Conservation (phyloP, 2,888 invertebrate genomes). For the Caprella mutica region DNA sequence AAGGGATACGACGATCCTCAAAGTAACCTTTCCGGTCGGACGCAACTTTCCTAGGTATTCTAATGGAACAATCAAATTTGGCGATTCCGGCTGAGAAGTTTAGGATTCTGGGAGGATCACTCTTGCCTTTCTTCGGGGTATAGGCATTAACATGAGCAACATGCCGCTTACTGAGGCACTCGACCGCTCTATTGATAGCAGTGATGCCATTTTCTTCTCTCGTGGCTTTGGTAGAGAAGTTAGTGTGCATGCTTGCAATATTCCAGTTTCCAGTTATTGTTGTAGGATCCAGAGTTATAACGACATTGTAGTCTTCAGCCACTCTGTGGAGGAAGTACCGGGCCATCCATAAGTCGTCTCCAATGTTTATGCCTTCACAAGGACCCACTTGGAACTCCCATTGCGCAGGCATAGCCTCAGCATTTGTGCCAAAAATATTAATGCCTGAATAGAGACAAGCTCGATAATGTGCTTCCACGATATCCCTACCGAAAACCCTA, state of each 20-base stretch:
- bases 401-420: constrained; percentile 90
- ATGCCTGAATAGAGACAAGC: constrained; percentile 91
- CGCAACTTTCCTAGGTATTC: constrained; percentile 43
- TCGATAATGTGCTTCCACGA: constrained; percentile 91
- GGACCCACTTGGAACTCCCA: constrained; percentile 45
- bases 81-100: constrained; percentile 47
- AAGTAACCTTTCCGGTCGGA: constrained; percentile 43
- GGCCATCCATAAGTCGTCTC: constrained; percentile 40
- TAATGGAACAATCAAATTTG: constrained; percentile 45
- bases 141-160: constrained; percentile 89
- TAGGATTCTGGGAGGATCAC: constrained; percentile 51
- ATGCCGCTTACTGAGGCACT: constrained; percentile 82
- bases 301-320: constrained; percentile 39
- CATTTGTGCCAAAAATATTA: constrained; percentile 84
- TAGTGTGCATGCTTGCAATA: constrained; percentile 51
- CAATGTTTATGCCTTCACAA: constrained; percentile 43
- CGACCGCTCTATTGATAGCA: constrained; percentile 90
- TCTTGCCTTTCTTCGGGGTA: constrained; percentile 82
- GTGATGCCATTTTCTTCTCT: constrained; percentile 36
- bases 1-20: constrained; percentile 63
- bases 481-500: constrained; percentile 86
- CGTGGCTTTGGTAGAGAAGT: constrained; percentile 70
- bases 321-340: constrained; percentile 38
- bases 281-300: constrained; percentile 39
- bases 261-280: constrained; percentile 44